A percentile compares a stretch with the other conserved stretches of the same genome.
Evolutionary conservation across 2,113 vertebrate genomes (phyloP).

Genomic region (Malurus melanocephalus): DNA sequence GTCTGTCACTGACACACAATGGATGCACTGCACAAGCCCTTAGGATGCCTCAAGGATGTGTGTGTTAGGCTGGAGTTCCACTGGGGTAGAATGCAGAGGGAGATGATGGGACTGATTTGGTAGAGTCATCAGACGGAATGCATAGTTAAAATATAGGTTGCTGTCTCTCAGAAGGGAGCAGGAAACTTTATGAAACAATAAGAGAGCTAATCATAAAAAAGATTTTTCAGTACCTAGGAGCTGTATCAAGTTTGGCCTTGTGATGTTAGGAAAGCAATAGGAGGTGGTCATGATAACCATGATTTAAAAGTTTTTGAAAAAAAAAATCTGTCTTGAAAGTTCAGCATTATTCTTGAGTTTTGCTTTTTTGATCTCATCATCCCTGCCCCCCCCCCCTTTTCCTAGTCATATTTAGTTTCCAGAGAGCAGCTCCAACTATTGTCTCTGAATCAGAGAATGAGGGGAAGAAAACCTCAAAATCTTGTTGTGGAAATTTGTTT

Average conservation of each 20-base stretch:
- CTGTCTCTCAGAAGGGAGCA: neutral
- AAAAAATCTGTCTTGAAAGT: neutral
- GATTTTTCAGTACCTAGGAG: neutral
- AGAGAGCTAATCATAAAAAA: neutral
- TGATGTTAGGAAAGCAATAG: neutral
- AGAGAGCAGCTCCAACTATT: neutral
- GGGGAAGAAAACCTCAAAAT: neutral
- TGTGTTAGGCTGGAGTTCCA: neutral
- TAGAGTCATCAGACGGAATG: neutral
- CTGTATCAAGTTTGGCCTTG: neutral
- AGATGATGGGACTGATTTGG: neutral
- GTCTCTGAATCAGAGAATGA: neutral
- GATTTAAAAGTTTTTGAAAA: neutral
- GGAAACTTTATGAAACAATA: neutral
- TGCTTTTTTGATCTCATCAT: rapidly evolving
- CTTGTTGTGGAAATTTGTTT: neutral
- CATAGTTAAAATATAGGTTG: neutral
- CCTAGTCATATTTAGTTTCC: neutral
- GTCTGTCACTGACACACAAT: neutral
- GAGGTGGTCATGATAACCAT: neutral
- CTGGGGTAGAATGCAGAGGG: neutral
- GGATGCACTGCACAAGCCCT: too few species aligned
- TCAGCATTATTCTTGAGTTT: neutral
- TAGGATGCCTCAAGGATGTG: neutral
- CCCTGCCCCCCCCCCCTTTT: rapidly evolving